Conservation (phyloP, 2,797 vertebrate species). For the Rallus crepitans region DNA sequence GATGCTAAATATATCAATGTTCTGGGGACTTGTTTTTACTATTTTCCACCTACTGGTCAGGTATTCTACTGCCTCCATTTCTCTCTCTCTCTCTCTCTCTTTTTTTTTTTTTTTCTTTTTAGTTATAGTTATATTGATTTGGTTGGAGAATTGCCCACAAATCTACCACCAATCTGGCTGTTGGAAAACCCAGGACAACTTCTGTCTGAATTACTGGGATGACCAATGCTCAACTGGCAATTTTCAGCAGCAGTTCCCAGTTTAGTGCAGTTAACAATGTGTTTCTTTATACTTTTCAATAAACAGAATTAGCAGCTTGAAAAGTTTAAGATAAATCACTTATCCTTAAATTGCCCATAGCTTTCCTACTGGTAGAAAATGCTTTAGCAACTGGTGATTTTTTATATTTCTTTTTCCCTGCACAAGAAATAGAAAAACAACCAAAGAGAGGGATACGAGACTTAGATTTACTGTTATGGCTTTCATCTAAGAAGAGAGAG, state of each 20-base stretch:
- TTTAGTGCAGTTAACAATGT: not conserved
- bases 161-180: not conserved
- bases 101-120: not conserved
- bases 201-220: not conserved
- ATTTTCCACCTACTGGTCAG: not conserved
- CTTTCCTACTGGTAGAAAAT: not conserved
- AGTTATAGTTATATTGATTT: not conserved
- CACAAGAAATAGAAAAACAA: not conserved
- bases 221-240: not conserved
- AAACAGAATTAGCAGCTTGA: not conserved
- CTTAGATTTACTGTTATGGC: not conserved
- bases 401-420: not conserved
- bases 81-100: not conserved
- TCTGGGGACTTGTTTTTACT: accelerated
- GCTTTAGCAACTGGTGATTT: not conserved
- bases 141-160: not conserved
- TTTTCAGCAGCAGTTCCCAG: not conserved
- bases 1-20: not conserved
- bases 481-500: not conserved
- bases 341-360: not conserved
- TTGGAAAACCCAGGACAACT: not conserved
- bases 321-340: not conserved
- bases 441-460: not conserved
- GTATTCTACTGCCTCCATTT: not conserved
- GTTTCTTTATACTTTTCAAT: slow-evolving; percentile 7